Evolutionary conservation across 1,140 invertebrate species (phyloP).

Genomic region (Zeugodacus cucurbitae): DNA sequence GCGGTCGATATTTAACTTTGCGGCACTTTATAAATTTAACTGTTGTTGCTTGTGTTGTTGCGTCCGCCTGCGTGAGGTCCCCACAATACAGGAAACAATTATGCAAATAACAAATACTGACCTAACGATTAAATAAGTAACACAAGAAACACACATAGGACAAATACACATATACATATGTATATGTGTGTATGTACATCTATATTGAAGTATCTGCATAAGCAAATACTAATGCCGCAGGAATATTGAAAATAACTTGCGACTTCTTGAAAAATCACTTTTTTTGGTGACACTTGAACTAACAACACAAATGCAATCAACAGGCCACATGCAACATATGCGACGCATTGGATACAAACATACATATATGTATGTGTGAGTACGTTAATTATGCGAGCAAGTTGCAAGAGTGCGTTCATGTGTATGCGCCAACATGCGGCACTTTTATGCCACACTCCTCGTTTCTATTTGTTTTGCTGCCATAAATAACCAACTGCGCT

Average conservation of each 20-base stretch:
- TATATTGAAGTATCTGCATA: neutral
- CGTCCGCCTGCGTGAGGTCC: neutral
- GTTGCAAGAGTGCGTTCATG: neutral
- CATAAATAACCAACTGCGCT: neutral
- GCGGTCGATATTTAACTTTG: neutral
- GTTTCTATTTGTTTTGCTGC: neutral
- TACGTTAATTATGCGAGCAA: neutral
- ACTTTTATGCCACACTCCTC: neutral
- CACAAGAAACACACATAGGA: neutral
- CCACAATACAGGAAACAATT: neutral
- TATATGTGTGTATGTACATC: neutral
- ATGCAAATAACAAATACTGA: slow-evolving; percentile 11
- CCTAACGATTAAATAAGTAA: slow-evolving; percentile 20
- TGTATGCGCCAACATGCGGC: neutral
- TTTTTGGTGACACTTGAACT: neutral
- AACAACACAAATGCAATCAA: neutral
- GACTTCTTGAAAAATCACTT: slow-evolving; percentile 12
- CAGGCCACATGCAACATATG: neutral
- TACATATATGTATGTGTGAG: neutral
- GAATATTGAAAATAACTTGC: neutral
- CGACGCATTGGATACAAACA: neutral
- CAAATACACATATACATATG: neutral
- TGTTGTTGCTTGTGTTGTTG: neutral
- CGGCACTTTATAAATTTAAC: neutral
- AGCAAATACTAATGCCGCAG: neutral